phyloP scores from a whole-genome alignment of 2,888 invertebrate species.

The Amphiduros pacificus region DNA sequence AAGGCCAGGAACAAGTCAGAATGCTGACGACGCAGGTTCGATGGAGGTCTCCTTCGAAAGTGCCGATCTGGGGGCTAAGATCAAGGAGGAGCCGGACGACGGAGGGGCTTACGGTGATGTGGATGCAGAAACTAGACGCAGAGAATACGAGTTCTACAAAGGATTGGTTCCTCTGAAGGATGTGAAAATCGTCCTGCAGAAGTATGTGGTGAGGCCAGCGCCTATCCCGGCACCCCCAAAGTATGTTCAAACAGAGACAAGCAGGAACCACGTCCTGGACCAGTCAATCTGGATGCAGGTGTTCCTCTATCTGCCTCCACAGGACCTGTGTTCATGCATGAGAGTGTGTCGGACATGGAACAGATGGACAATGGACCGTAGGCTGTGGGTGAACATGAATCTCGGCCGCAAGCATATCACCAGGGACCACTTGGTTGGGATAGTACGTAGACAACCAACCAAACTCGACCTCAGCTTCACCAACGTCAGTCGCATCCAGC shows the following conservation, averaged over 20 bases:
- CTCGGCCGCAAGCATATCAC: conserved; percentile 58
- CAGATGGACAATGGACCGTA: conserved; percentile 78
- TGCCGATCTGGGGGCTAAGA: too few species aligned
- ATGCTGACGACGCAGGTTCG: too few species aligned
- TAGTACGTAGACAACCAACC: conserved; percentile 85
- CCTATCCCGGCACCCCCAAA: conserved; percentile 48
- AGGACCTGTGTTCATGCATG: conserved; percentile 66
- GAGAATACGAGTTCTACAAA: not conserved
- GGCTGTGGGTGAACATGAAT: conserved; percentile 83
- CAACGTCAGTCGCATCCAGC: conserved; percentile 80
- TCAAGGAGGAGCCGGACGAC: too few species aligned
- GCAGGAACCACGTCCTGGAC: conserved; percentile 45
- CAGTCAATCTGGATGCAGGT: conserved; percentile 58
- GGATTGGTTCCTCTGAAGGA: not conserved
- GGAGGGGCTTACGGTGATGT: too few species aligned
- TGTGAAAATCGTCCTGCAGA: conserved; percentile 7
- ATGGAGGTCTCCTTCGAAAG: too few species aligned
- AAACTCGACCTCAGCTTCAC: conserved; percentile 86
- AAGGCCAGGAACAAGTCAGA: too few species aligned
- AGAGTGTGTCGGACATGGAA: conserved; percentile 90
- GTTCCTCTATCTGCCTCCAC: conserved; percentile 56
- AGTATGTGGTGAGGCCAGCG: conserved; percentile 46
- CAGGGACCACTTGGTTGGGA: conserved; percentile 62
- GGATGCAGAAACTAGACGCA: not conserved
- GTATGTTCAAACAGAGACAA: conserved; percentile 33